phyloP scores from a whole-genome alignment of 2,113 vertebrate genomes.

The Pseudonaja textilis region DNA sequence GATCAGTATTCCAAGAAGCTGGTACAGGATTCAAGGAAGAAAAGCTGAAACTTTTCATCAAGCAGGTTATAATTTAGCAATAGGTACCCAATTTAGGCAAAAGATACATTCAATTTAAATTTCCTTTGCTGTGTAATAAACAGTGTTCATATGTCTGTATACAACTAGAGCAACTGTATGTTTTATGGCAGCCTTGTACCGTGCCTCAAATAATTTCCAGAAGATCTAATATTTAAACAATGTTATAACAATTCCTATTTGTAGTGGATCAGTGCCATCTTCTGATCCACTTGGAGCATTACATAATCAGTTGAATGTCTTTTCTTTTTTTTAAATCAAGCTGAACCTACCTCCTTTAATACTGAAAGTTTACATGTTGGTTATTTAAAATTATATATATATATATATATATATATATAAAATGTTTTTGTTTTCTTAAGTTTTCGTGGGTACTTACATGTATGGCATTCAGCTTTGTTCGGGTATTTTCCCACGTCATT shows the following conservation, averaged over 20 bases:
- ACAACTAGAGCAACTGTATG: background rate
- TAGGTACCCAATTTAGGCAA: background rate
- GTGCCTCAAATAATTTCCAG: background rate
- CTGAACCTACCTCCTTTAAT: background rate
- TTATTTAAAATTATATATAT: background rate
- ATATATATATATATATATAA: no score
- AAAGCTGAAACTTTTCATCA: background rate
- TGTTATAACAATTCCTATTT: background rate
- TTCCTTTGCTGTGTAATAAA: background rate
- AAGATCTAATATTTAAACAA: background rate
- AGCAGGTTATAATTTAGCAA: background rate
- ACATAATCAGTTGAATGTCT: background rate
- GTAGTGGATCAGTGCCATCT: background rate
- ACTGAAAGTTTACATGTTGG: background rate
- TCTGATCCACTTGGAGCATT: background rate
- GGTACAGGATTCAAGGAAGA: background rate
- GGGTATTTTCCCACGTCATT: no score
- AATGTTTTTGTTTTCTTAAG: no score
- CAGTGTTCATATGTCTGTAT: background rate
- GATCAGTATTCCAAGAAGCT: background rate
- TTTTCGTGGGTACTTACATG: no score
- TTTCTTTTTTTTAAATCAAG: background rate
- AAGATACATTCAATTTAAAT: background rate
- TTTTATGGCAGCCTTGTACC: background rate
- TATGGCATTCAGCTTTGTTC: no score